These are phyloP conservation scores for Oxyura jamaicensis DNA, from an alignment of 2,113 vertebrate genomes.

Conservation along the genomic window DNA sequence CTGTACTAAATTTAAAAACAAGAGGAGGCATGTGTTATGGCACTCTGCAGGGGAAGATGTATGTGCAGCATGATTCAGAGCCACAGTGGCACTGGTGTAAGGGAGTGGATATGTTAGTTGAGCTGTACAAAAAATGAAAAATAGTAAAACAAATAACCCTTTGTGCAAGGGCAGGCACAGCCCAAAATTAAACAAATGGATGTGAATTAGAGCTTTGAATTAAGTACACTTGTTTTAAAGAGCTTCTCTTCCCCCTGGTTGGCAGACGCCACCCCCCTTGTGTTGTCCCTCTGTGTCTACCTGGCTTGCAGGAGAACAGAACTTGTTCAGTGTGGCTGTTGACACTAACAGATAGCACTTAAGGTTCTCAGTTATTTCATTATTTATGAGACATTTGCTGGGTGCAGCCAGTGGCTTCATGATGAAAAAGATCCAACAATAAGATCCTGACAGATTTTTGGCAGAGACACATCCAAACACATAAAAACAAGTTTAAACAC, in stretches of 20 bases:
- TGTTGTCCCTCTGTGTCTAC: not conserved
- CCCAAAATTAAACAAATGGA: not conserved
- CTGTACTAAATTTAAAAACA: not conserved
- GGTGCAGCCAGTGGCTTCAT: conserved; percentile 51
- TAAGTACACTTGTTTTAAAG: not conserved
- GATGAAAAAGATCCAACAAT: conserved; percentile 69
- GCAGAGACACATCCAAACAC: conserved; percentile 75
- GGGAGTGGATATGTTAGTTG: not conserved
- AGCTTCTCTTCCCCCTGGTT: not conserved
- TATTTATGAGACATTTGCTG: conserved; percentile 62
- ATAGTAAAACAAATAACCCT: not conserved
- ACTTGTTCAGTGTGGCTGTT: conserved; percentile 30
- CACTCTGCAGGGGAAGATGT: not conserved
- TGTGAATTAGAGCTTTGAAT: not conserved
- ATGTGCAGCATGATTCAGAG: not conserved
- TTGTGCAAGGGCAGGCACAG: not conserved
- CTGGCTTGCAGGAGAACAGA: not conserved
- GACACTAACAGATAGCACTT: conserved; percentile 47
- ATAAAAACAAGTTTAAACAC: conserved; percentile 81
- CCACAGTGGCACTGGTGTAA: not conserved
- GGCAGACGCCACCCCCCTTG: not conserved
- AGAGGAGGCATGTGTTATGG: not conserved
- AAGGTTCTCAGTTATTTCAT: conserved; percentile 65
- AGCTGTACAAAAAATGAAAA: not conserved
- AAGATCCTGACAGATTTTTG: conserved; percentile 76